Evolutionary conservation across 2,888 invertebrate genomes (phyloP).

Genomic region (Ctena decussata): DNA sequence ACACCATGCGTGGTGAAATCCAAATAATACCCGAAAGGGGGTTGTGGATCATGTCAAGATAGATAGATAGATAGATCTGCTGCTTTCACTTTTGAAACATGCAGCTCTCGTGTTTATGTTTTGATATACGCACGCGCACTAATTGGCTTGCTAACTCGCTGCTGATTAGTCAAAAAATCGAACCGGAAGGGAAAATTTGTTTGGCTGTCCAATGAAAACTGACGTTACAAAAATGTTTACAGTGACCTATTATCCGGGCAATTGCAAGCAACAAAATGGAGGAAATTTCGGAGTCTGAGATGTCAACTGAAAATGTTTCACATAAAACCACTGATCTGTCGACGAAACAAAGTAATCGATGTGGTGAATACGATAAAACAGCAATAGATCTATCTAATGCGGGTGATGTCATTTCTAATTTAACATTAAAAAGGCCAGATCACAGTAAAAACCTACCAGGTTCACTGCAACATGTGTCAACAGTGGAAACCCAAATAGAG

Average conservation of each 20-base stretch:
- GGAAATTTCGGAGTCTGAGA: constrained; percentile 69
- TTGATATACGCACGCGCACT: constrained; percentile 7
- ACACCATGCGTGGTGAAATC: no score
- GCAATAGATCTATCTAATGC: not conserved
- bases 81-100: constrained; percentile 11
- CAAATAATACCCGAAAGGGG: no score
- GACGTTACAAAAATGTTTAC: not conserved
- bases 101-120: constrained; percentile 12
- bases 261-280: constrained; percentile 76
- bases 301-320: constrained; percentile 62
- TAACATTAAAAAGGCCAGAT: constrained; percentile 54
- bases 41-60: no score
- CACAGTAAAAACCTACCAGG: constrained; percentile 78
- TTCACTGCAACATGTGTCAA: constrained; percentile 67
- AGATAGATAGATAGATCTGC: no score
- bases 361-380: not conserved
- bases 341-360: constrained; percentile 51
- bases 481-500: not conserved
- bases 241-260: constrained; percentile 57
- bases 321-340: constrained; percentile 72
- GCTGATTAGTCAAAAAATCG: constrained; percentile 33
- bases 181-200: constrained; percentile 21
- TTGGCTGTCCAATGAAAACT: constrained; percentile 27
- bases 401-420: constrained; percentile 56
- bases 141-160: not conserved